Conservation (phyloP, 2,113 vertebrate species). For the Corythoichthys haematopterus region DNA sequence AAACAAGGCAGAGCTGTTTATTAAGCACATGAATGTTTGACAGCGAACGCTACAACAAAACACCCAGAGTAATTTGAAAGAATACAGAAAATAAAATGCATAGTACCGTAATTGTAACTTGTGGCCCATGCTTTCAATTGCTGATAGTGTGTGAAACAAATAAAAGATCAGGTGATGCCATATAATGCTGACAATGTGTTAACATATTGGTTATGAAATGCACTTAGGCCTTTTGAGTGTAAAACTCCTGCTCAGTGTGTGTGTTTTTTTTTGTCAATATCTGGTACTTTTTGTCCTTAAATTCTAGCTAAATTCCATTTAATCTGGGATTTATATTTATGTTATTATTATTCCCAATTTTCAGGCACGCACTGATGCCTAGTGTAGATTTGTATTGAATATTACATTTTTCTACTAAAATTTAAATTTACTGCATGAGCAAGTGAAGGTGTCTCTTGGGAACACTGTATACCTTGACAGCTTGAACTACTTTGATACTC, state of each 20-base stretch:
- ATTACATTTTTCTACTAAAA: too few species aligned
- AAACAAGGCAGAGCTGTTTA: constrained; percentile 48
- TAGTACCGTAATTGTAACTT: background rate
- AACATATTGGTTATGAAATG: too few species aligned
- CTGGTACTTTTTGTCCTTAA: background rate
- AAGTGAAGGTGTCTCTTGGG: constrained; percentile 41
- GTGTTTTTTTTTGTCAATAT: background rate
- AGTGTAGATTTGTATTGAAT: background rate
- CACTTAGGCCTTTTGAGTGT: too few species aligned
- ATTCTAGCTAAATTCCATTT: background rate
- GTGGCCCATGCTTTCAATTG: background rate
- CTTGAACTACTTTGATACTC: constrained; percentile 9
- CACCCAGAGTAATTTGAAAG: background rate
- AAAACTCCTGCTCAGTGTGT: background rate
- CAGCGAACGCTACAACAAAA: background rate
- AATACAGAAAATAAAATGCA: background rate
- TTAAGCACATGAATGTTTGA: constrained; percentile 48
- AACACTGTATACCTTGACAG: constrained; percentile 14
- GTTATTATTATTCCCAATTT: background rate
- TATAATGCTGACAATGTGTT: background rate
- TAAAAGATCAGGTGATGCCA: too few species aligned
- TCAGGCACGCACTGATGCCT: background rate
- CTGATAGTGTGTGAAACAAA: background rate
- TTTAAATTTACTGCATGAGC: constrained; percentile 25
- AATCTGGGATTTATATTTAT: background rate